Base-by-base conservation (phyloP, 2,113 vertebrate genomes). In the Pyxicephalus adspersus region DNA sequence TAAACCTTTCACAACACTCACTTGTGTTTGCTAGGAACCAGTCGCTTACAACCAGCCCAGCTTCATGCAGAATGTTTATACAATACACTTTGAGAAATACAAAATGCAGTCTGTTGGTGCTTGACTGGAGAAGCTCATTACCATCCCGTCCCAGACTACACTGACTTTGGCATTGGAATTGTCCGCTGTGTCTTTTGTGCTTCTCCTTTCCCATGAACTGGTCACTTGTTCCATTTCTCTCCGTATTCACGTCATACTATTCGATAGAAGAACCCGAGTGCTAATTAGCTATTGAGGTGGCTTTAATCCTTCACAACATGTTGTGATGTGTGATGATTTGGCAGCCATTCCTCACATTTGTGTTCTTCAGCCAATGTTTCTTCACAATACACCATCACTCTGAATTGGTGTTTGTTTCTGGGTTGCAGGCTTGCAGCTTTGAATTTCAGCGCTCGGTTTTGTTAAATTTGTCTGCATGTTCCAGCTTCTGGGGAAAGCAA, bases 291-390 rank as follows among this genome's bases (percentile, higher is more conserved):
- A 63, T 76, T 45, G 28, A 34, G 1, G 58, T 20, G n/a, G 5
- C 34, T 22, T 3, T 63, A 64, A 76, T 76, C 58, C 15, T 76
- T 6, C 34, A 18, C 73, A 51, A 26, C 58, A 63, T 76, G 55
- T 45, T 74, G 72, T 45, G 23, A 29, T 71, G 58, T 64, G 57
- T 51, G 28, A 26, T 26, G 17, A 18, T 20, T 76, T 25, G 22
- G 16, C 31, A 76, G 11, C 22, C 38, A 76, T 25, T 26, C 55
- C 25, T 19, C 58, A 51, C 16, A 2, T 51, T 76, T 63, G 54
- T 28, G 31, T 52, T 63, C 34, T 50, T 19, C n/a, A 57, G 31
- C 31, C 20, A 31, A 2, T 13, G 2, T 13, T n/a, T n/a, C 50
- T 26, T 72, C 50, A 16, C 68, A 52, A 20, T 57, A 15, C 9